A percentile compares a stretch with the other conserved stretches of the same genome.
Conservation (phyloP, 2,797 vertebrate species). For the Cirrhinus mrigala region DNA sequence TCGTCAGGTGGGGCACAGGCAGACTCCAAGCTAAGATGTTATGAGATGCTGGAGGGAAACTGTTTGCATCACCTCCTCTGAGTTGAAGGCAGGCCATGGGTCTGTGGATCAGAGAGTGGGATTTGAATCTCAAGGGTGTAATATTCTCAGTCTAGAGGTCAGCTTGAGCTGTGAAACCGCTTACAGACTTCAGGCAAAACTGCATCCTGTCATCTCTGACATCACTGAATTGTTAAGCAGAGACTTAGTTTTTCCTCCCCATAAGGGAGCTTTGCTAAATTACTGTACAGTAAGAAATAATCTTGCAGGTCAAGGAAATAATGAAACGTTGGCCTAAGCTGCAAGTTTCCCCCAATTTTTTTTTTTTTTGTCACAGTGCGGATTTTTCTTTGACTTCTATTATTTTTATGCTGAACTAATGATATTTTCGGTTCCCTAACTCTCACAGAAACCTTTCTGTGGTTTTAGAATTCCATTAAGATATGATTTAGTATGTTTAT, state of each 20-base stretch:
- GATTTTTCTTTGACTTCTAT: constrained; percentile 1
- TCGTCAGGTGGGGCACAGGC: not conserved
- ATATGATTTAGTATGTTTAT: not conserved
- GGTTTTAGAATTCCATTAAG: not conserved
- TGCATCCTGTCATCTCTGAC: constrained; percentile 14
- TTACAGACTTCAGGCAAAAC: constrained; percentile 20
- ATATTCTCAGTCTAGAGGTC: constrained; percentile 44
- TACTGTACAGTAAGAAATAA: constrained; percentile 8
- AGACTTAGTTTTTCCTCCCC: constrained; percentile 1
- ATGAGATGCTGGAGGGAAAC: constrained; percentile 21
- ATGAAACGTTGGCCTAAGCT: constrained; percentile 6
- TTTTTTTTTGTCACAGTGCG: not conserved
- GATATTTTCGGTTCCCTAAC: not conserved
- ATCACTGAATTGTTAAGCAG: constrained; percentile 7
- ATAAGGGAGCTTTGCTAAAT: constrained; percentile 13
- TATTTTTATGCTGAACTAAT: constrained; percentile 13
- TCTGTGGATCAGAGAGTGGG: constrained; percentile 43
- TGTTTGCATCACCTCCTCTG: not conserved
- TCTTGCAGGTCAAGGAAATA: constrained; percentile 7
- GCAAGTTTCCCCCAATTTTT: not conserved
- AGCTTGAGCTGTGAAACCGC: constrained; percentile 10
- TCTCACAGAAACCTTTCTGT: not conserved
- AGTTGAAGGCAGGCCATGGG: constrained; percentile 22
- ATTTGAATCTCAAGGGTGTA: constrained; percentile 48
- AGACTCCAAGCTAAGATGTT: constrained; percentile 2